These are phyloP conservation scores for Amphipyra tragopoginis DNA, from an alignment of 2,888 invertebrate genomes.

Conservation along the genomic window DNA sequence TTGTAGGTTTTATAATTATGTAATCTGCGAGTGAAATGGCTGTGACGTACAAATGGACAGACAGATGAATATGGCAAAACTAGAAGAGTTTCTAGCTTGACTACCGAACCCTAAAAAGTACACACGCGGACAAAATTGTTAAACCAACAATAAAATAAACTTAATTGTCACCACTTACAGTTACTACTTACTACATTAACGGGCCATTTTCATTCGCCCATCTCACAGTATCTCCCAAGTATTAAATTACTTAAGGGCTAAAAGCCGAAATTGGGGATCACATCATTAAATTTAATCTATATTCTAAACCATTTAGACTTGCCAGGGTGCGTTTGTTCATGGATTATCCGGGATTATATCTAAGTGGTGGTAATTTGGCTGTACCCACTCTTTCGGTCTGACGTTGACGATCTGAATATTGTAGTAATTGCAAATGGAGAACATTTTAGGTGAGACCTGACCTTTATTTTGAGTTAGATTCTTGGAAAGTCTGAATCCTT, in stretches of 20 bases:
- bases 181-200: conserved; percentile 29
- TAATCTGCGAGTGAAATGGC: too few species aligned
- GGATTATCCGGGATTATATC: conserved; percentile 80
- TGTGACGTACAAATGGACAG: too few species aligned
- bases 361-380: conserved; percentile 80
- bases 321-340: conserved; percentile 70
- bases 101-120: neutral
- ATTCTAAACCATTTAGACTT: conserved; percentile 80
- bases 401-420: conserved; percentile 40
- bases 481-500: neutral
- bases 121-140: neutral
- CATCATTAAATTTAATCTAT: conserved; percentile 84
- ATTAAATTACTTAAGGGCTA: conserved; percentile 69
- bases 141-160: conserved; percentile 25
- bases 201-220: conserved; percentile 43
- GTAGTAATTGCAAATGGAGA: neutral
- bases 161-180: conserved; percentile 24
- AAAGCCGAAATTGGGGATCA: conserved; percentile 79
- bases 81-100: too few species aligned
- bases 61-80: too few species aligned
- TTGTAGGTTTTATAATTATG: too few species aligned
- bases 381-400: conserved; percentile 53
- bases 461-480: neutral
- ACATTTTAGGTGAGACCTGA: neutral
- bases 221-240: conserved; percentile 57